Conservation (phyloP, 2,888 invertebrate genomes). For the Tinea semifulvella region DNA sequence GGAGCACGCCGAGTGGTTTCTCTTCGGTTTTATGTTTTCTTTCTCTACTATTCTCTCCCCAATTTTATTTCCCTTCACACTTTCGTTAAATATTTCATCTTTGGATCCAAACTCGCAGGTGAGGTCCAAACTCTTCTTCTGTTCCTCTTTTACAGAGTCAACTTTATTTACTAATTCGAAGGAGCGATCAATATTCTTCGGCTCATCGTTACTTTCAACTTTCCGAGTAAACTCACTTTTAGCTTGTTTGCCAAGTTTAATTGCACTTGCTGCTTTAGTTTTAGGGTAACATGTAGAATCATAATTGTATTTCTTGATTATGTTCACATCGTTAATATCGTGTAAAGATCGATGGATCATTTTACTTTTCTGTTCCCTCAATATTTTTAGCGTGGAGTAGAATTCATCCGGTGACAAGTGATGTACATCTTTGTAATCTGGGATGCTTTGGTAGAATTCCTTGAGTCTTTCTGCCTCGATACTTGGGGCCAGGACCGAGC, state of each 20-base stretch:
- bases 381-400: constrained; percentile 72
- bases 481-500: constrained; percentile 37
- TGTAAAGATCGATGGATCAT: constrained; percentile 46
- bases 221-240: neutral
- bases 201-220: neutral
- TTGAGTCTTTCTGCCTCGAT: constrained; percentile 68
- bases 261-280: neutral
- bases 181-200: neutral
- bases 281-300: neutral
- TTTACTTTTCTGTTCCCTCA: constrained; percentile 71
- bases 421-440: constrained; percentile 80
- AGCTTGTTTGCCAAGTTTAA: neutral
- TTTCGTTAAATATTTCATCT: neutral
- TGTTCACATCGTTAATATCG: constrained; percentile 35
- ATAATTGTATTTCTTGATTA: neutral
- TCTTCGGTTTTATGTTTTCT: constrained; percentile 28
- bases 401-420: constrained; percentile 80
- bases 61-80: neutral
- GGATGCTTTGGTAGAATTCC: constrained; percentile 81
- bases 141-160: constrained; percentile 25
- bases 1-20: constrained; percentile 55
- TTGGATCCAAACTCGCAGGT: neutral
- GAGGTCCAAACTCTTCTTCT: constrained; percentile 18
- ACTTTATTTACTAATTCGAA: neutral
- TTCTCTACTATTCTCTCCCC: neutral